phyloP scores from a whole-genome alignment of 2,888 invertebrate species.

The Pediacus dermestoides region DNA sequence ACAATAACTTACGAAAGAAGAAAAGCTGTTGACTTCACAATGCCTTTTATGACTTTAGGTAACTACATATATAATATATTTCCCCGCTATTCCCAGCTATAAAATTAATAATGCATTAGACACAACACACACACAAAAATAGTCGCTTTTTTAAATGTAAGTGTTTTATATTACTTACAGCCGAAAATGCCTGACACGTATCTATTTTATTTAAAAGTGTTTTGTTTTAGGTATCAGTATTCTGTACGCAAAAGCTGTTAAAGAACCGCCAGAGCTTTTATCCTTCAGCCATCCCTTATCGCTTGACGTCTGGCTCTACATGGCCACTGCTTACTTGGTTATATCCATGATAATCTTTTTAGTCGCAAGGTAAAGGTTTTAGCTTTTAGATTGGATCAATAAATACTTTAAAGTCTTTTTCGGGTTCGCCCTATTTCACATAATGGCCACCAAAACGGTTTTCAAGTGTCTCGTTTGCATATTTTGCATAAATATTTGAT shows the following conservation, averaged over 20 bases:
- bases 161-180: too few relatives aligned
- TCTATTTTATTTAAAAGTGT: conserved; percentile 14
- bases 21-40: conserved; percentile 86
- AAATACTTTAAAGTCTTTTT: background rate
- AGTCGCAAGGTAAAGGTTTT: conserved; percentile 56
- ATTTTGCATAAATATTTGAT: too few relatives aligned
- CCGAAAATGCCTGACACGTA: conserved; percentile 3
- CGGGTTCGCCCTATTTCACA: too few relatives aligned
- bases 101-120: too few relatives aligned
- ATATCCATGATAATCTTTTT: conserved; percentile 80
- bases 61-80: conserved; percentile 35
- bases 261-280: conserved; percentile 77
- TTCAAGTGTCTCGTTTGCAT: too few relatives aligned
- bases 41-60: conserved; percentile 96
- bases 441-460: too few relatives aligned
- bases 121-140: too few relatives aligned
- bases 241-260: conserved; percentile 74
- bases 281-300: conserved; percentile 87
- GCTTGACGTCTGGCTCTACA: conserved; percentile 84
- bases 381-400: background rate
- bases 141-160: too few relatives aligned
- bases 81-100: too few relatives aligned
- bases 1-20: conserved; percentile 92
- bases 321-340: conserved; percentile 79
- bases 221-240: conserved; percentile 71